Evolutionary conservation across 2,113 vertebrate genomes (phyloP), one percentile per base, ranked within the genome.

Genomic region (Anoura caudifer): DNA sequence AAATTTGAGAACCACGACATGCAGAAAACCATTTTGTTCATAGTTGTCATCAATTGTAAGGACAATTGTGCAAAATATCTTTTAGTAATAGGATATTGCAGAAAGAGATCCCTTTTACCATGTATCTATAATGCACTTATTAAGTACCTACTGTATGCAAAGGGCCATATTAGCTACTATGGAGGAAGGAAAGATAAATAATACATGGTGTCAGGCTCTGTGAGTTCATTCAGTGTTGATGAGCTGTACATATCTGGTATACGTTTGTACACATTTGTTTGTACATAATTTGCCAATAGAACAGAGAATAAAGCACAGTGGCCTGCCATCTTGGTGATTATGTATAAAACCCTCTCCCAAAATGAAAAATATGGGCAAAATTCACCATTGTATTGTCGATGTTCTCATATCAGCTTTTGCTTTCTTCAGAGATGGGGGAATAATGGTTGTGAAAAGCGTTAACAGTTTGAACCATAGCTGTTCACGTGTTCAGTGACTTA

Each of bases 21-120:
- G 65, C n/a, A 96, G 41, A 93, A 93, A 95, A 89, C 14, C 26
- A 13, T 76, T 82, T 90, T 80, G 43, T 81, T 96, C 33, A 43
- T 28, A 80, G 67, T 69, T 92, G 19, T 84, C 41, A 17, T 83
- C 28, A 84, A 1, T 50, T 83, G n/a, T 67, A 56, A 76, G 19
- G 22, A 81, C 47, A 59, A 76, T 15, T 89, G 38, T 87, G n/a
- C 87, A 73, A 89, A 92, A 65, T 59, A 84, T 59, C 10, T 56
- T 81, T 87, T 43, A 87, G 65, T 36, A 52, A 77, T 3, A 75
- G 1, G 50, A 93, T 36, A 24, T 70, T 84, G 90, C 73, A 95
- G 52, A 86, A 75, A 67, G 59, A 75, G 38, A 61, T 80, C 3
- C 11, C 33, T 59, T 83, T 31, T 31, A 84, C 76, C 5, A 73